Base-by-base conservation (phyloP, 2,113 vertebrate species). In the Sprattus sprattus region DNA sequence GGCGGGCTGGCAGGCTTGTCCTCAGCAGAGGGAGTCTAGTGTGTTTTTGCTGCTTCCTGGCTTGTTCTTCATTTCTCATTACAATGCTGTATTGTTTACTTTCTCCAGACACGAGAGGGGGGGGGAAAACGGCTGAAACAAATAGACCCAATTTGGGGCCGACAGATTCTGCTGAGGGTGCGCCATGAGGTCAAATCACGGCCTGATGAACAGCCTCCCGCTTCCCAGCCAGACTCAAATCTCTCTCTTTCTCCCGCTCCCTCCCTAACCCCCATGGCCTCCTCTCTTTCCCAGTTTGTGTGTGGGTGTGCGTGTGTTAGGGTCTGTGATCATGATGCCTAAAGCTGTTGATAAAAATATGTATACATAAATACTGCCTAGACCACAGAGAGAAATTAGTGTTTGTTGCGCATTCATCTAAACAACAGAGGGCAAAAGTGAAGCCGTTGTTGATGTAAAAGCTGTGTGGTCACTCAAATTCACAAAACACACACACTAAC, bases 1-100 rank as follows among this genome's bases (percentile, higher is more conserved):
- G 91, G 93, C 89, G 93, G 71, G 91, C 89, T 92, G 71, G 91
- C 92, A 88, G 88, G 89, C 91, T 92, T 90, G 89, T 88, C 93
- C 84, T 92, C 64, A 57, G 83, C 47, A 57, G 57, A 71, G 81
- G 85, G 86, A 47, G 50, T 89, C 67, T 83, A 88, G 88, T 91
- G 87, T 89, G 86, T 44, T 86, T 81, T 90, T 87, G 87, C 91
- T 87, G 88, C 86, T 89, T 93, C 89, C 86, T 80, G 88, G 71
- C 71, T 32, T 13, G 28, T 32, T 85, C 89, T 88, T 90, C 89
- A 91, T 92, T 92, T 89, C 88, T 92, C 86, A 92, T 93, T 92
- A 91, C 89, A 89, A 91, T 91, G 88, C 88, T 83, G 83, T 82
- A 89, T 89, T 92, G 91, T 93, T 94, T 94, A 91, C 89, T 86